Conservation (phyloP, 1,140 invertebrate genomes). For the Aphis gossypii region DNA sequence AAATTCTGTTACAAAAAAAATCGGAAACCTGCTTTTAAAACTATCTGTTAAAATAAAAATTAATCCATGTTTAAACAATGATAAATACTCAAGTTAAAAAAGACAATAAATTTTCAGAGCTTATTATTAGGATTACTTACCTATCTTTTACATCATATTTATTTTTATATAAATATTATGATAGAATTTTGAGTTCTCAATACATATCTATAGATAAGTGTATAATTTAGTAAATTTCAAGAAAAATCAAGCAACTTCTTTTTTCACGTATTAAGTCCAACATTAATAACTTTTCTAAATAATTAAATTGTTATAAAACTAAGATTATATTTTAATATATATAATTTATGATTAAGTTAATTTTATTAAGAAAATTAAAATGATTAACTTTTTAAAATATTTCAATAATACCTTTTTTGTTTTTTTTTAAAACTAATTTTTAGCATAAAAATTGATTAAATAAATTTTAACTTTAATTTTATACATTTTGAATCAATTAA, state of each 20-base stretch:
- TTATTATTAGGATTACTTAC: background rate
- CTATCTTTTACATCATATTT: background rate
- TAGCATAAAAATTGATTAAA: background rate
- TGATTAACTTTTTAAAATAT: background rate
- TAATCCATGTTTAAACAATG: no score
- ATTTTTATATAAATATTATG: background rate
- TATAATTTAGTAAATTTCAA: background rate
- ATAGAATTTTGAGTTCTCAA: background rate
- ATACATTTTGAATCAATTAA: background rate
- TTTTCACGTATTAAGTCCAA: background rate
- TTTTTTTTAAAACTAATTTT: background rate
- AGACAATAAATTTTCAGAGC: background rate
- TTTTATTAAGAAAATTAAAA: background rate
- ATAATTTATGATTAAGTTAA: background rate
- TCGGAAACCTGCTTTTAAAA: background rate
- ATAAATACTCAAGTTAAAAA: background rate
- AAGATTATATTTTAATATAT: background rate
- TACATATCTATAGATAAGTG: background rate
- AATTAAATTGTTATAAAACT: background rate
- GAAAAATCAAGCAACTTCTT: no score
- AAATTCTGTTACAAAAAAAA: background rate
- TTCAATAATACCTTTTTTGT: background rate
- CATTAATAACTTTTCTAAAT: background rate
- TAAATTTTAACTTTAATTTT: background rate
- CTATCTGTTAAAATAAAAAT: background rate